Conservation (phyloP, 2,797 vertebrate species). For the Centroberyx gerrardi region DNA sequence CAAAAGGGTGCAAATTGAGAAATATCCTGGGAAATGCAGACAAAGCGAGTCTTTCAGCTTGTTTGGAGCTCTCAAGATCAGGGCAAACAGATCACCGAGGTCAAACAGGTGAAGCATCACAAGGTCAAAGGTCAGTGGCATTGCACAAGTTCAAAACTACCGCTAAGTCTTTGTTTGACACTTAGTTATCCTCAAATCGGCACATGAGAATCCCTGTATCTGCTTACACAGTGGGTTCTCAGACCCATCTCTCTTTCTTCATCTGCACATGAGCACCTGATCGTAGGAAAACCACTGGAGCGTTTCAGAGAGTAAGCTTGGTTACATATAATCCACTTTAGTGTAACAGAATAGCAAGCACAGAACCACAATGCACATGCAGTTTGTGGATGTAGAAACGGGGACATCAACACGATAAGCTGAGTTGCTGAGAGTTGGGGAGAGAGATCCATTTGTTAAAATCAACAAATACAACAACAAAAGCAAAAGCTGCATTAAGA, state of each 20-base stretch:
- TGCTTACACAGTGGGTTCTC: conserved; percentile 1
- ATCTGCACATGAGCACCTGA: conserved; percentile 9
- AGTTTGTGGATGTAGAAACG: neutral
- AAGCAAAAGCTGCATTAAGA: neutral
- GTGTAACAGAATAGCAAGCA: neutral
- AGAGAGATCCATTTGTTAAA: too few species aligned
- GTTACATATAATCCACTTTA: conserved; percentile 28
- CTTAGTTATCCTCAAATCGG: neutral
- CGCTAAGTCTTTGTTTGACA: neutral
- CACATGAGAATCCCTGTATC: neutral
- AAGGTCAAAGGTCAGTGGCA: conserved; percentile 48
- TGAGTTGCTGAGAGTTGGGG: neutral
- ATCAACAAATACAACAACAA: too few species aligned
- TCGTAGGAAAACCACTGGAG: conserved; percentile 31
- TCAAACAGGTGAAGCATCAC: conserved; percentile 21
- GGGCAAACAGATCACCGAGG: conserved; percentile 26
- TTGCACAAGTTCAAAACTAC: conserved; percentile 25
- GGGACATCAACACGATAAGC: neutral
- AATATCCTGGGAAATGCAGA: conserved; percentile 10
- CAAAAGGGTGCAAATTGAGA: conserved; percentile 25
- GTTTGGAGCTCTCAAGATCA: neutral
- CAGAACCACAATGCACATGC: neutral
- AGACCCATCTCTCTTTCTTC: too few species aligned
- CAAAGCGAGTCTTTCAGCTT: conserved; percentile 29
- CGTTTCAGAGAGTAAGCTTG: neutral